Percentiles rank a stretch among this genome's conserved stretches.
Conservation (phyloP, 2,888 invertebrate genomes). For the Phalangium opilio region DNA sequence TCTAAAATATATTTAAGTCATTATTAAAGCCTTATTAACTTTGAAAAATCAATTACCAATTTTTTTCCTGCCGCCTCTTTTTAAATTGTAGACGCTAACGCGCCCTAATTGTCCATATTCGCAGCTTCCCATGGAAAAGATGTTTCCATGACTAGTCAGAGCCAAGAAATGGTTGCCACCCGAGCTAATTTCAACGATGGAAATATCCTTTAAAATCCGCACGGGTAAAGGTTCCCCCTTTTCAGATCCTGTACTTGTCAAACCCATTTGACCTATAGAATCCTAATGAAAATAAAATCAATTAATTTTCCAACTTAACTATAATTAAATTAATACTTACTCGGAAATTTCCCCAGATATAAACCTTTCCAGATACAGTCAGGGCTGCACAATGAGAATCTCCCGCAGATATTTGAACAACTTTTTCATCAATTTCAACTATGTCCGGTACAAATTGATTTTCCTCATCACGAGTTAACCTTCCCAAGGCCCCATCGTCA, state of each 20-base stretch:
- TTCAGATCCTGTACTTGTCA: slow-evolving; percentile 46
- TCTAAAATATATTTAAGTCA: no score
- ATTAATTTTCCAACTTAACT: no score
- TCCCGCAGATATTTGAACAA: slow-evolving; percentile 66
- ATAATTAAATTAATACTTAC: slow-evolving; percentile 34
- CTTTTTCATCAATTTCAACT: slow-evolving; percentile 39
- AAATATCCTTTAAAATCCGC: slow-evolving; percentile 41
- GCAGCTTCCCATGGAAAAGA: slow-evolving; percentile 76
- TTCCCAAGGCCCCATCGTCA: slow-evolving; percentile 87
- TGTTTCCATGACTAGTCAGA: slow-evolving; percentile 48
- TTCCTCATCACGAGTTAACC: slow-evolving; percentile 55
- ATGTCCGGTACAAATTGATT: slow-evolving; percentile 50
- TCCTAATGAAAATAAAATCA: slow-evolving; percentile 40
- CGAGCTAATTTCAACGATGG: slow-evolving; percentile 66
- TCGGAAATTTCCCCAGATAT: slow-evolving; percentile 87
- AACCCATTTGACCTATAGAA: slow-evolving; percentile 79
- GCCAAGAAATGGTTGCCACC: slow-evolving; percentile 83
- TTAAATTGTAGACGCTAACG: slow-evolving; percentile 52
- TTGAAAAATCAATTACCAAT: slow-evolving; percentile 24
- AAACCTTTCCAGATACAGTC: slow-evolving; percentile 68
- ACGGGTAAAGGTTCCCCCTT: slow-evolving; percentile 28
- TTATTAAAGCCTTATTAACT: slow-evolving; percentile 5
- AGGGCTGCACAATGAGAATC: slow-evolving; percentile 86
- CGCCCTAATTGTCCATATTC: slow-evolving; percentile 92
- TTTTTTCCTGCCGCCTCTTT: slow-evolving; percentile 40